Base-by-base conservation (phyloP, 2,113 vertebrate species). In the Cepphus grylle region DNA sequence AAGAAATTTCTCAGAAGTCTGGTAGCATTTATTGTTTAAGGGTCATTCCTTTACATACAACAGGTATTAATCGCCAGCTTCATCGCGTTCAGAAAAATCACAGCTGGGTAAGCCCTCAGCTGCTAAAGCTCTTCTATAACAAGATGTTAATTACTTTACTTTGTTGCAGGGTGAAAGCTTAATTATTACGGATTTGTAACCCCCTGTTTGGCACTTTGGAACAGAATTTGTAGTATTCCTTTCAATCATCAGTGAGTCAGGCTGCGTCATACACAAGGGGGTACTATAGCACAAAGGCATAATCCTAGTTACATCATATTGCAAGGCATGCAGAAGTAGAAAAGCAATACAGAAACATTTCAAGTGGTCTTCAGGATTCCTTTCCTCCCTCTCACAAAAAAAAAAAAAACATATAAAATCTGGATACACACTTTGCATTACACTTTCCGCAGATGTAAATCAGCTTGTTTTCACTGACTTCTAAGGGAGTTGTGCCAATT, bases 111-210 rank as follows among this genome's bases (percentile, higher is more conserved):
- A 92, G 45, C 22, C 45, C 55, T 94, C 58, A 77, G 63, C 85
- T 92, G 67, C 72, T 92, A 90, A 82, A 88, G 17, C 85, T 88
- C 62, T 83, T 70, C 65, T 77, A 18, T 77, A 92, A 93, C 45
- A 86, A 86, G 42, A 93, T 66, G 76, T 59, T 96, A 94, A 92
- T 96, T 93, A 73, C 74, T 78, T 92, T 70, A 36, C 56, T 95
- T 95, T 66, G 63, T 77, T 66, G 72, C 86, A 61, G 69, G 79
- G 59, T 90, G 72, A 96, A 90, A 86, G 88, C 90, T 93, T 92
- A 96, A 90, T 94, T 93, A 80, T 80, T 61, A 67, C 29, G 45
- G 43, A 95, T 82, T 90, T 86, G 29, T 90, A 96, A 92, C 40
- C 43, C 92, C 53, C 55, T 1, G 3, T 77, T 83, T 88, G 67